Percentiles rank a stretch among this genome's conserved stretches.
These are phyloP conservation scores for Pheucticus melanocephalus DNA, from an alignment of 2,113 vertebrate genomes.

Conservation along the genomic window DNA sequence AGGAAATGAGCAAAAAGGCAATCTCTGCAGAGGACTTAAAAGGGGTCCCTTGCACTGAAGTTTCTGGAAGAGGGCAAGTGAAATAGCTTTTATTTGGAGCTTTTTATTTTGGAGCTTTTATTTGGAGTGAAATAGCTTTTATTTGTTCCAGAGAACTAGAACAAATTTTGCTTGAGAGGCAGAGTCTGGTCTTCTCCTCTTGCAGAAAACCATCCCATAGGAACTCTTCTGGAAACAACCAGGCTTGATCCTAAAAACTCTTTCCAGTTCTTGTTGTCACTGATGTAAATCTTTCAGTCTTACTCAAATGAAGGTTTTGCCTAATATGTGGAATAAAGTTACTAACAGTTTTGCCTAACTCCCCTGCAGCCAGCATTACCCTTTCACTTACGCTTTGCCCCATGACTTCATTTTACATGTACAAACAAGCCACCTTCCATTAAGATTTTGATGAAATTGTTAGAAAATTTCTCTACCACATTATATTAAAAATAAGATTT, in stretches of 20 bases:
- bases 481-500: background rate
- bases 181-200: background rate
- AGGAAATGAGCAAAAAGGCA: background rate
- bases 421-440: background rate
- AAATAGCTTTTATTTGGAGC: background rate
- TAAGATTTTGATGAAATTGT: background rate
- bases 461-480: background rate
- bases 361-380: background rate
- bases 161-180: background rate
- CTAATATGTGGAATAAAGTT: background rate
- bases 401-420: background rate
- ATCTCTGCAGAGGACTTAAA: background rate
- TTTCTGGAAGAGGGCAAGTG: rapidly evolving
- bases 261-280: background rate
- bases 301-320: background rate
- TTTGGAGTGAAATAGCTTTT: background rate
- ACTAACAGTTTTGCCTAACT: background rate
- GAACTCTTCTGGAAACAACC: background rate
- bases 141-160: background rate
- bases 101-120: no score
- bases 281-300: background rate
- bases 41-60: background rate
- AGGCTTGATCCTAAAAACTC: background rate
- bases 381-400: background rate
- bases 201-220: background rate